A percentile compares a stretch with the other conserved stretches of the same genome.
Evolutionary conservation across 2,888 invertebrate genomes (phyloP).

Genomic region (Philaethria dido): DNA sequence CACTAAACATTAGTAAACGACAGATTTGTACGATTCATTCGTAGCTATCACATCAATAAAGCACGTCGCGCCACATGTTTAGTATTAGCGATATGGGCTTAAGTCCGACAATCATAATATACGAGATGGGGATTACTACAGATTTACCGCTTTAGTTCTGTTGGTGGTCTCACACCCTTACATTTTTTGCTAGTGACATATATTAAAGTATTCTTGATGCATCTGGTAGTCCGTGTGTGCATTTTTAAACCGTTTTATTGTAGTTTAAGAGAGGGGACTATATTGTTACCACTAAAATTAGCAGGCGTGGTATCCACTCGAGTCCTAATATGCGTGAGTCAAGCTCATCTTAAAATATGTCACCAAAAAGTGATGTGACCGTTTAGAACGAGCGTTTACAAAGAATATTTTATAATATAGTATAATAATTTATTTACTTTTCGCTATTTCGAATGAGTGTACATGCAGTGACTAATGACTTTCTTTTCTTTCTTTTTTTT

Average conservation of each 20-base stretch:
- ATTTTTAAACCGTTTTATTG: slow-evolving; percentile 28
- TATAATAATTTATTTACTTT: not conserved
- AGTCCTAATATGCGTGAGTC: slow-evolving; percentile 67
- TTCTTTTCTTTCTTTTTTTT: too few species aligned
- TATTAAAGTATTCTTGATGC: slow-evolving; percentile 60
- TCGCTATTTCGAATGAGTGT: not conserved
- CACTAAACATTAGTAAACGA: not conserved
- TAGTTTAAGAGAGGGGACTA: slow-evolving; percentile 52
- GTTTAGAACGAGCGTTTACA: not conserved
- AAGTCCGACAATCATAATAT: slow-evolving; percentile 80
- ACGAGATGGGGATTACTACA: slow-evolving; percentile 71
- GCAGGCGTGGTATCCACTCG: slow-evolving; percentile 76
- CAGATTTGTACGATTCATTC: slow-evolving; percentile 8
- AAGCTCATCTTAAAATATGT: slow-evolving; percentile 55
- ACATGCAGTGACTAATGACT: too few species aligned
- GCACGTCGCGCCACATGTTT: slow-evolving; percentile 68
- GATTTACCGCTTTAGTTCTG: slow-evolving; percentile 67
- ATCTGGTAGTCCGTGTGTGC: slow-evolving; percentile 57
- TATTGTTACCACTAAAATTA: slow-evolving; percentile 77
- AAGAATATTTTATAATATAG: not conserved
- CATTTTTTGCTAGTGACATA: slow-evolving; percentile 65
- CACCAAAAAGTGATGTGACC: not conserved
- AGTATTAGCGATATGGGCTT: slow-evolving; percentile 69
- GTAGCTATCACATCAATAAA: slow-evolving; percentile 25
- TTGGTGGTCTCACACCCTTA: slow-evolving; percentile 74